A percentile compares a stretch with the other conserved stretches of the same genome.
Evolutionary conservation across 2,888 invertebrate genomes (phyloP).

Genomic region (Oscheius sp.): DNA sequence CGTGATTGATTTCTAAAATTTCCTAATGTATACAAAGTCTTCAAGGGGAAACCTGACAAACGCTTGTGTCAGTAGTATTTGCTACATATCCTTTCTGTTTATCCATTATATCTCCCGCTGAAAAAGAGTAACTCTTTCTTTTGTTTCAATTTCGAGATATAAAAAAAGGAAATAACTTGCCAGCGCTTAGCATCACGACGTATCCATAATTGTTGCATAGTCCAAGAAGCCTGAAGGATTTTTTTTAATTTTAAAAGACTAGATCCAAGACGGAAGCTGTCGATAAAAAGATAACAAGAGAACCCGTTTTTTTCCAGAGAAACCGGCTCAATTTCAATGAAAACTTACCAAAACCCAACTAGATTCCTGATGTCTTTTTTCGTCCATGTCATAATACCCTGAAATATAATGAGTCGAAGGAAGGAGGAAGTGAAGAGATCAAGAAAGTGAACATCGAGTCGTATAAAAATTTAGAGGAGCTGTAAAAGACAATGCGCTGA

Average conservation of each 20-base stretch:
- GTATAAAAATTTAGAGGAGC: not conserved
- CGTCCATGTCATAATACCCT: slow-evolving; percentile 10
- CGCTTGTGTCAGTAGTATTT: not conserved
- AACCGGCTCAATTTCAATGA: not conserved
- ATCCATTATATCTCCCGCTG: slow-evolving; percentile 79
- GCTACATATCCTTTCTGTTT: slow-evolving; percentile 40
- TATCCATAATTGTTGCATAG: slow-evolving; percentile 87
- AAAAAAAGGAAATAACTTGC: too few relatives aligned
- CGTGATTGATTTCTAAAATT: slow-evolving; percentile 32
- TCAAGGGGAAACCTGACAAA: slow-evolving; percentile 4
- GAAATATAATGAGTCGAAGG: not conserved
- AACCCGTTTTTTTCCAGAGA: not conserved
- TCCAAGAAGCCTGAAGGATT: slow-evolving; percentile 78
- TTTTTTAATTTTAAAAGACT: not conserved
- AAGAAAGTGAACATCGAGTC: not conserved
- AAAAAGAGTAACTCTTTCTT: too few relatives aligned
- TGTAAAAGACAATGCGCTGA: not conserved
- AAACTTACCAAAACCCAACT: slow-evolving; percentile 26
- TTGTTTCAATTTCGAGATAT: too few relatives aligned
- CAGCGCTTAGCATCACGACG: slow-evolving; percentile 86
- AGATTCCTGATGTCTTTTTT: slow-evolving; percentile 11
- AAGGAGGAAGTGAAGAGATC: not conserved
- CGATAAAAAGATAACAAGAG: not conserved
- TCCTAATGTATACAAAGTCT: not conserved
- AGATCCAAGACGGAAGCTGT: not conserved